Base-by-base conservation (phyloP, 2,113 vertebrate genomes). In the Chamaea fasciata region DNA sequence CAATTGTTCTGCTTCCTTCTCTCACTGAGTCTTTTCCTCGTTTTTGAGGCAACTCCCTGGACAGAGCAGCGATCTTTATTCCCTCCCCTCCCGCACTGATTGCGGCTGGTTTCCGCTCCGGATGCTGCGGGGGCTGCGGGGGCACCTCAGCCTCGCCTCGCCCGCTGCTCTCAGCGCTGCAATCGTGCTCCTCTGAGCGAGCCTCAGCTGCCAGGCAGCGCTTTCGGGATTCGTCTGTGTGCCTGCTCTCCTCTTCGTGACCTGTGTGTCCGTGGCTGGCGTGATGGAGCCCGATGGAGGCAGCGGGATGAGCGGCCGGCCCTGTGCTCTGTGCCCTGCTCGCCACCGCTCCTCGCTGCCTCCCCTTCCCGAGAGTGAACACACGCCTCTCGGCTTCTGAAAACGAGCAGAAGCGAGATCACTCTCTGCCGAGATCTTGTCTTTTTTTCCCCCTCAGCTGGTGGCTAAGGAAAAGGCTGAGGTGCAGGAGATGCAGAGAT, bases 341-440 rank as follows among this genome's bases (percentile, higher is more conserved):
- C 68, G 2, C n/a, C 37, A 0, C 1, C 37, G 63, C 68, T 60
- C 13, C 79, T 12, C 5, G 23, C 68, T 5, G 52, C 6, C 55
- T n/a, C 6, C 50, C 26, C 30, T 33, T 30, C 64, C 65, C 9
- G 17, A 23, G 17, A 6, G 7, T 4, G 23, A 68, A 53, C 31
- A 53, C 11, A 14, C 8, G 31, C 63, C 50, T 47, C 49, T 27
- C 5, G 13, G 7, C 10, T 44, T 73, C 41, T n/a, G 30, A 37
- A 24, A 88, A 67, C 24, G 11, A 39, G n/a, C 9, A 8, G 0
- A 1, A 18, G 14, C 0, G 2, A 56, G 46, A n/a, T 47, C 14
- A 1, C 39, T 76, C 27, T 10, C 41, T 37, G 75, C 73, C 22
- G 53, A 49, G 62, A 14, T 21, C 30, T 14, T 8, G 28, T 9